Evolutionary conservation across 2,888 invertebrate genomes (phyloP).

Genomic region (Aphrophora alni): DNA sequence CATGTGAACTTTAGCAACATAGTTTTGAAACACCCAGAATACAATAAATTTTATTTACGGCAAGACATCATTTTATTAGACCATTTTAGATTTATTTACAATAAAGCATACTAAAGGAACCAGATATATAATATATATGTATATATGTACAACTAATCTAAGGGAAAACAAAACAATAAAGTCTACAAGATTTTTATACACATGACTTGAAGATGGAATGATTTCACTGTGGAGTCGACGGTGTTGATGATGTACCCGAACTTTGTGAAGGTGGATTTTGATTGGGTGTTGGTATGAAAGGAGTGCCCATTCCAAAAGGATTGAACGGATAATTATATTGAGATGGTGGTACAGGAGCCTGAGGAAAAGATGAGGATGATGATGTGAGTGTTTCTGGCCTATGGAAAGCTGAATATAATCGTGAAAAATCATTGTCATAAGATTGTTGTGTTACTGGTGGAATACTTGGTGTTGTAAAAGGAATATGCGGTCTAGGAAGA

Average conservation of each 20-base stretch:
- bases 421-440: slow-evolving; percentile 31
- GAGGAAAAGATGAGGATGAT: slow-evolving; percentile 7
- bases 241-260: neutral
- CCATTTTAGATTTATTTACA: neutral
- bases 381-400: slow-evolving; percentile 32
- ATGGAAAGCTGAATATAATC: slow-evolving; percentile 40
- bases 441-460: slow-evolving; percentile 23
- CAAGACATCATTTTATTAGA: neutral
- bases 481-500: slow-evolving; percentile 25
- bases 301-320: slow-evolving; percentile 31
- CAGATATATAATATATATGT: neutral
- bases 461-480: slow-evolving; percentile 16
- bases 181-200: neutral
- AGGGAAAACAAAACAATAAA: neutral
- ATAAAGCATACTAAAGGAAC: neutral
- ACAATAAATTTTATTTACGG: neutral
- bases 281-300: slow-evolving; percentile 7
- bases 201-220: neutral
- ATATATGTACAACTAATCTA: neutral
- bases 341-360: slow-evolving; percentile 13
- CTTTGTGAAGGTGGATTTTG: slow-evolving; percentile 9
- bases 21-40: too few species aligned
- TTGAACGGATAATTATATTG: slow-evolving; percentile 33
- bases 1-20: too few species aligned
- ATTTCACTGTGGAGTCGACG: neutral